Percentiles rank a stretch among this genome's conserved stretches.
phyloP scores from a whole-genome alignment of 2,797 vertebrate species.

The Cyclura pinguis region DNA sequence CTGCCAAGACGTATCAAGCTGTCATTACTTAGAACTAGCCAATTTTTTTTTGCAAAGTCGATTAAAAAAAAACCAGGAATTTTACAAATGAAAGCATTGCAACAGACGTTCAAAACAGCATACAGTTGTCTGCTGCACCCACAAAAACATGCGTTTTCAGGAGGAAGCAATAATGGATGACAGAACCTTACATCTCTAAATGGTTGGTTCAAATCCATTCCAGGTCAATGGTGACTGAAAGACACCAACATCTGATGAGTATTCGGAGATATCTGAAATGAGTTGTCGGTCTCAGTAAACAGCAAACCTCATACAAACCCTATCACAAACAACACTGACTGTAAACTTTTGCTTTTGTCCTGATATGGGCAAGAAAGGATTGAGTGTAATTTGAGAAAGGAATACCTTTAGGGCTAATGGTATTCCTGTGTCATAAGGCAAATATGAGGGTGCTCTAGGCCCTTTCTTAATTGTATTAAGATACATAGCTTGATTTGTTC shows the following conservation, averaged over 20 bases:
- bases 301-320: constrained; percentile 23
- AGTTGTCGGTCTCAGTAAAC: constrained; percentile 39
- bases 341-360: too few relatives aligned
- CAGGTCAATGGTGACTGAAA: constrained; percentile 49
- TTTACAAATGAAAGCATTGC: constrained; percentile 1
- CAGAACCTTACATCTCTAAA: constrained; percentile 40
- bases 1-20: not conserved
- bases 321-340: constrained; percentile 11
- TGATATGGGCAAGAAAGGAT: not conserved
- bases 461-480: not conserved
- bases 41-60: not conserved
- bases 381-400: not conserved
- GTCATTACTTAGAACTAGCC: constrained; percentile 16
- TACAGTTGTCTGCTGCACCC: constrained; percentile 11
- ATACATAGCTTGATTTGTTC: not conserved
- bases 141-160: constrained; percentile 18
- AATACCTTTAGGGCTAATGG: not conserved
- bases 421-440: not conserved
- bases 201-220: constrained; percentile 45
- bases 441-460: not conserved
- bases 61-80: not conserved
- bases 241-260: constrained; percentile 38
- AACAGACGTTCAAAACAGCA: constrained; percentile 31
- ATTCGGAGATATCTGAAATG: constrained; percentile 43
- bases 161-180: constrained; percentile 28